Conservation (phyloP, 2,888 invertebrate genomes). For the Trissolcus brochymenae region DNA sequence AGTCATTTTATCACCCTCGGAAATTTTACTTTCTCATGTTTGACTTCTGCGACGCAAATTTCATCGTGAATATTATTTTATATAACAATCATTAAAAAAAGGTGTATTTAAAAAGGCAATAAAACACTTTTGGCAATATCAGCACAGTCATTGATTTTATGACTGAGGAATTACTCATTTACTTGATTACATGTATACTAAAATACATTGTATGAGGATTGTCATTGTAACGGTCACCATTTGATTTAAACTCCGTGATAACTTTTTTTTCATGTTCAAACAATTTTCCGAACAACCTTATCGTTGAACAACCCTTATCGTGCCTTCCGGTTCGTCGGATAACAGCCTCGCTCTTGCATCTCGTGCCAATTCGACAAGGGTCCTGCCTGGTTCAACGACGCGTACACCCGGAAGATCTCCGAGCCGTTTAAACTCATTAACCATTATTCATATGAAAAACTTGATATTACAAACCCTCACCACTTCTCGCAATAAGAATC, state of each 20-base stretch:
- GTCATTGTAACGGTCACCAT: conserved; percentile 42
- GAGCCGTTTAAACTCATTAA: conserved; percentile 48
- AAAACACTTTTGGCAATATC: neutral
- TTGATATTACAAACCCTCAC: conserved; percentile 34
- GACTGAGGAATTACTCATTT: neutral
- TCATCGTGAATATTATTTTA: no score
- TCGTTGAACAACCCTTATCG: conserved; percentile 56
- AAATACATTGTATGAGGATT: conserved; percentile 29
- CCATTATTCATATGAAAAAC: conserved; percentile 47
- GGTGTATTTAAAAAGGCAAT: neutral
- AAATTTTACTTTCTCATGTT: no score
- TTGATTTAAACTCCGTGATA: conserved; percentile 50
- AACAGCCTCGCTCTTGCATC: conserved; percentile 53
- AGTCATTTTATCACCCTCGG: no score
- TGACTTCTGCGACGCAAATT: no score
- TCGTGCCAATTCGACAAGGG: conserved; percentile 58
- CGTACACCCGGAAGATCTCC: conserved; percentile 43
- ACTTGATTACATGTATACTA: neutral
- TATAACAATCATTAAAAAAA: no score
- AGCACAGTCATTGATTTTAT: neutral
- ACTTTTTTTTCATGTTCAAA: conserved; percentile 49
- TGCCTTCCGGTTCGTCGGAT: conserved; percentile 57
- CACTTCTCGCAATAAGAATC: conserved; percentile 9
- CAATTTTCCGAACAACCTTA: conserved; percentile 56
- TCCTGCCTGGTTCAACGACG: conserved; percentile 50